phyloP scores from a whole-genome alignment of 2,113 vertebrate genomes.

The Nasalis larvatus region DNA sequence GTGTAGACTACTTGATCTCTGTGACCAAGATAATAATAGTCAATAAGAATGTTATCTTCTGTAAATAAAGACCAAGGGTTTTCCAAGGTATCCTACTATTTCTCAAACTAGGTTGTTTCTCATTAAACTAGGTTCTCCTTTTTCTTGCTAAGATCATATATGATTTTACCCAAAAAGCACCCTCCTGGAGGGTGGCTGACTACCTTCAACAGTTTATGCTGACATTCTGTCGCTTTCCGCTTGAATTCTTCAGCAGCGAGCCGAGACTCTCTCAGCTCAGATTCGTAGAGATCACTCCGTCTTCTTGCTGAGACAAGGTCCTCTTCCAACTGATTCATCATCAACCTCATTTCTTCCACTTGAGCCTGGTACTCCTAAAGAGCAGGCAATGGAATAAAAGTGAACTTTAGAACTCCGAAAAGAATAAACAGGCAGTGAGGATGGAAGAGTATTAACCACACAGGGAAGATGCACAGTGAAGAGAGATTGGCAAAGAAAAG shows the following conservation, averaged over 20 bases:
- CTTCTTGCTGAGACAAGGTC: conserved; percentile 97
- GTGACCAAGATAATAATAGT: background rate
- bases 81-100: background rate
- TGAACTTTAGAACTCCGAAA: background rate
- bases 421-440: background rate
- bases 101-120: background rate
- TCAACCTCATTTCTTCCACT: conserved; percentile 97
- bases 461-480: background rate
- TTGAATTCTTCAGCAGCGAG: conserved; percentile 95
- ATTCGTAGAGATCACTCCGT: conserved; percentile 96
- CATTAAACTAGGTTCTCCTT: background rate
- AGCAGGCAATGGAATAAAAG: conserved; percentile 36
- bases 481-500: conserved; percentile 29
- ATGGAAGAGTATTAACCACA: background rate
- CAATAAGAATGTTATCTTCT: background rate
- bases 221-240: conserved; percentile 94
- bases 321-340: conserved; percentile 97
- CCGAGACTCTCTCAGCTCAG: conserved; percentile 95
- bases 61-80: background rate
- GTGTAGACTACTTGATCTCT: background rate
- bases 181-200: background rate
- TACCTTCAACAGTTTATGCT: conserved; percentile 97
- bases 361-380: conserved; percentile 97
- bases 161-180: background rate
- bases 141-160: background rate